These are phyloP conservation scores for Ispidina picta DNA, from an alignment of 2,797 vertebrate genomes.

Conservation along the genomic window DNA sequence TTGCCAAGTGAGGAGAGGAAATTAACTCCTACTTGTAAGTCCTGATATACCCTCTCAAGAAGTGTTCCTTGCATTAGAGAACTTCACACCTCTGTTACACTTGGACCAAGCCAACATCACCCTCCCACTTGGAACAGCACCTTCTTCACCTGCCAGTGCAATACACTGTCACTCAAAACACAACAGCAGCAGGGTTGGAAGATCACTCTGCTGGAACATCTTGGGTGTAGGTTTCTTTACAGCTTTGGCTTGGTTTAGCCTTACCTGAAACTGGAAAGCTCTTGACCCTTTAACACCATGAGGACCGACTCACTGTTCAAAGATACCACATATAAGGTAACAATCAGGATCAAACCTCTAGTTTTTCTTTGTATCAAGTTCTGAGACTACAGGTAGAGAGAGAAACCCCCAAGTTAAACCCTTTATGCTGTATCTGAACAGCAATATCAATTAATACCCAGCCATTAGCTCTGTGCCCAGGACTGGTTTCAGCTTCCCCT, in stretches of 20 bases:
- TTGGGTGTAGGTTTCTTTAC: background rate
- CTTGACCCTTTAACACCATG: background rate
- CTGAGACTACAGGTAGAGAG: background rate
- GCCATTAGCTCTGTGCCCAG: background rate
- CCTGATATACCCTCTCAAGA: background rate
- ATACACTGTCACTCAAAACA: background rate
- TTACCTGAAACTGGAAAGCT: background rate
- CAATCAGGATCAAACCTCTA: background rate
- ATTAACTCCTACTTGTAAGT: background rate
- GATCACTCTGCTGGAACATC: background rate
- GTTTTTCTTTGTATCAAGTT: background rate
- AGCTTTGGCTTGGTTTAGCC: background rate
- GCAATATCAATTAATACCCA: background rate
- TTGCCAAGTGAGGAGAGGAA: background rate
- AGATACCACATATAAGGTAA: background rate
- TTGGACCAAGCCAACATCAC: background rate
- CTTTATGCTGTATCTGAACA: background rate
- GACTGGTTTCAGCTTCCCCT: background rate
- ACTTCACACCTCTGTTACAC: background rate
- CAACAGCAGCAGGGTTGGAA: fast-evolving
- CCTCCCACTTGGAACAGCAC: background rate
- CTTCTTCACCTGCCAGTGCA: background rate
- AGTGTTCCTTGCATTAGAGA: background rate
- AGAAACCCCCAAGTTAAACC: background rate
- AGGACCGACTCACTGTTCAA: background rate